Evolutionary conservation across 1,140 invertebrate species (phyloP), one percentile per base, ranked within the genome.

Genomic region (Bombus soroeensis): DNA sequence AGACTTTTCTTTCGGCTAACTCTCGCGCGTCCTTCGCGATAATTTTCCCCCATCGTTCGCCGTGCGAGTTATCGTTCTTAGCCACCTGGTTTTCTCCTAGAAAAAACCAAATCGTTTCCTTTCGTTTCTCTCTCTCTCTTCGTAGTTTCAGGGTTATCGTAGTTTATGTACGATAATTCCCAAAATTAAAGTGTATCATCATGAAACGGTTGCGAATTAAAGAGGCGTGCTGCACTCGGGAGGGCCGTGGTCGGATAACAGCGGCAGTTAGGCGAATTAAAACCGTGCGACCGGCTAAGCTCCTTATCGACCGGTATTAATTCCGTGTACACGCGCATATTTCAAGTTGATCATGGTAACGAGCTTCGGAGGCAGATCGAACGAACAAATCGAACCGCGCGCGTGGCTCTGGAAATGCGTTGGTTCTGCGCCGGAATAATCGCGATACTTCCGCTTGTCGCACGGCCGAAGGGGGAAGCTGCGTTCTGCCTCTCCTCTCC

Each of bases 271-370:
- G 47, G 41, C 71, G 76, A 88, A 80, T 88, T 74, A 86, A 89
- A 89, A 89, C n/a, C 78, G 47, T 43, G 80, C 57, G 62, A 47
- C 15, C 79, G 57, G 28, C 28, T 88, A 82, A 83, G 64, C 75
- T 78, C 12, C 57, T 88, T 78, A 74, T 81, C 39, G 28, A 13
- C 2, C 13, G 4, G 72, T 83, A 89, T 83, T 64, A 74, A 82
- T 87, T 76, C 78, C 41, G 39, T 32, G 68, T 82, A 53, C 41
- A 53, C 28, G 66, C 32, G 66, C 71, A 71, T 89, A 79, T 83
- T 90, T 89, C 15, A 81, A 34, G 18, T 3, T 77, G 83, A 87
- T 87, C 76, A 66, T 32, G 66, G 43, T 90, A 89, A 87, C 66
- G 71, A 85, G 59, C 68, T 34, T 78, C 32, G 47, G 3, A 22